phyloP scores from a whole-genome alignment of 2,113 vertebrate genomes.

The Bungarus multicinctus region DNA sequence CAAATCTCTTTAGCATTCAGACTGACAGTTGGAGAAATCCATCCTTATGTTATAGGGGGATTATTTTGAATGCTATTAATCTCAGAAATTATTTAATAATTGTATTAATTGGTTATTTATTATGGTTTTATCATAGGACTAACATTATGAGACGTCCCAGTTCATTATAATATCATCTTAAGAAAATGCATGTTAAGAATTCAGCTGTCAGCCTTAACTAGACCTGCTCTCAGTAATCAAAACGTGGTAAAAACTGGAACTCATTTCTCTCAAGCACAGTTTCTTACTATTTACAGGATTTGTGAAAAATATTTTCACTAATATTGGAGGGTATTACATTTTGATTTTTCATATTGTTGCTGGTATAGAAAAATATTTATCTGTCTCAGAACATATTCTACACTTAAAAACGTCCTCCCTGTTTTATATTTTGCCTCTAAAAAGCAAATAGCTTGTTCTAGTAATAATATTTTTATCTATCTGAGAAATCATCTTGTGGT shows the following conservation, averaged over 20 bases:
- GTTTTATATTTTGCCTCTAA: slow-evolving; percentile 2
- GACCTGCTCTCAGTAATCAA: neutral
- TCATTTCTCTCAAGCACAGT: neutral
- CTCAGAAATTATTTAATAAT: neutral
- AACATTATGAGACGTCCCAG: neutral
- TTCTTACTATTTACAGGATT: neutral
- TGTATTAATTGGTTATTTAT: neutral
- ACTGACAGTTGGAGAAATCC: neutral
- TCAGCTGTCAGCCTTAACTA: neutral
- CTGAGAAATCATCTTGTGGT: slow-evolving; percentile 1
- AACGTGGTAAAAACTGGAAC: neutral
- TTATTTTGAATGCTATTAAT: neutral
- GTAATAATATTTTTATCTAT: slow-evolving; percentile 7
- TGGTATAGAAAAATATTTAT: neutral
- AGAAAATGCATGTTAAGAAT: neutral
- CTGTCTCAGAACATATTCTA: neutral
- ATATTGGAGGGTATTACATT: neutral
- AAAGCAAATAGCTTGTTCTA: neutral
- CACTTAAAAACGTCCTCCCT: neutral
- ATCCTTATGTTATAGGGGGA: neutral
- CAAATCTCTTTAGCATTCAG: neutral
- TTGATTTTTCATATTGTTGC: neutral
- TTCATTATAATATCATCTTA: neutral
- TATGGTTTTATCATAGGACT: neutral
- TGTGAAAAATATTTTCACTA: neutral